These are phyloP conservation scores for Cosmorhoe ocellata DNA, from an alignment of 2,888 invertebrate species.

Conservation along the genomic window DNA sequence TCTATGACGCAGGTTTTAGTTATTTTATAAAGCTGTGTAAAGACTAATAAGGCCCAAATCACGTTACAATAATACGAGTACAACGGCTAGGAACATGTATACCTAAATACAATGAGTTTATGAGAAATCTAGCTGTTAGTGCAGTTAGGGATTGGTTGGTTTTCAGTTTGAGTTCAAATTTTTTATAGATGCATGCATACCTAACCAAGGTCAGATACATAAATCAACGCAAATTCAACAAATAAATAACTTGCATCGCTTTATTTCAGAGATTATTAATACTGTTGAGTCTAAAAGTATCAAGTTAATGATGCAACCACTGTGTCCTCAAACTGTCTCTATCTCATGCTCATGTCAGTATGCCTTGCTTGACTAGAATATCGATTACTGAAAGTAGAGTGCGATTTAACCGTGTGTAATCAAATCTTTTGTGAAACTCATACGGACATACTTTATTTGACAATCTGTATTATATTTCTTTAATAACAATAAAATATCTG, in stretches of 20 bases:
- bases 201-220: too few species aligned
- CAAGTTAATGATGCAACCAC: conserved; percentile 31
- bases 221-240: too few species aligned
- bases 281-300: background rate
- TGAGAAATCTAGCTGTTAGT: too few species aligned
- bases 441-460: conserved; percentile 7
- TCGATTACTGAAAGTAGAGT: conserved; percentile 35
- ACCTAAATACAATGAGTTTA: too few species aligned
- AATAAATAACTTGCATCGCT: too few species aligned
- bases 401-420: conserved; percentile 35
- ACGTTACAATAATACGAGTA: too few species aligned
- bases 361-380: conserved; percentile 37
- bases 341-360: conserved; percentile 23
- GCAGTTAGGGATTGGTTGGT: too few species aligned
- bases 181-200: too few species aligned
- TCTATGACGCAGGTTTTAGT: conserved; percentile 7
- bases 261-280: background rate
- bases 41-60: too few species aligned
- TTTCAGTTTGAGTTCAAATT: too few species aligned
- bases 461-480: conserved; percentile 4
- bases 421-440: conserved; percentile 33
- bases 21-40: background rate
- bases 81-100: too few species aligned
- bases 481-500: too few species aligned
- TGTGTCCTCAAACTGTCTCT: conserved; percentile 42